Percentiles rank a stretch among this genome's conserved stretches.
phyloP scores from a whole-genome alignment of 1,140 invertebrate species.

The Heliothis subflexa region DNA sequence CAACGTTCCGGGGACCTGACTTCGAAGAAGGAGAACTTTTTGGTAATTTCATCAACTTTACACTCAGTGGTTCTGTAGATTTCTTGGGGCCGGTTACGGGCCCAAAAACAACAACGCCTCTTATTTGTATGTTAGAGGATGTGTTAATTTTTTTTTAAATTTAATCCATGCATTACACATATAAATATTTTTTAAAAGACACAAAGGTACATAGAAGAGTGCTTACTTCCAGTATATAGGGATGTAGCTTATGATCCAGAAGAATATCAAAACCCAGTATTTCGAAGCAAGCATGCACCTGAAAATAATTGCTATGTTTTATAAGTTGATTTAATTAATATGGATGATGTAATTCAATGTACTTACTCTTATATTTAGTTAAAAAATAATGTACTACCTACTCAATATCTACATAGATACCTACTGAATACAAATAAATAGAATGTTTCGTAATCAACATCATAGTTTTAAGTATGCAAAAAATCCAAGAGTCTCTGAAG shows the following conservation, averaged over 20 bases:
- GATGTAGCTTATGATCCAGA: constrained; percentile 94
- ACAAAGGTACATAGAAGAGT: neutral
- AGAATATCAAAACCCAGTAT: constrained; percentile 95
- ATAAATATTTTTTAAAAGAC: too few species aligned
- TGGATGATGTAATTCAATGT: too few species aligned
- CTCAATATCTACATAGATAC: too few species aligned
- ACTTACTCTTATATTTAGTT: neutral
- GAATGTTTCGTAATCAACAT: neutral
- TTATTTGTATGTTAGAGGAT: too few species aligned
- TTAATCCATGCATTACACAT: too few species aligned
- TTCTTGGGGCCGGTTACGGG: too few species aligned
- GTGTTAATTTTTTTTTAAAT: too few species aligned
- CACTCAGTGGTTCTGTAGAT: too few species aligned
- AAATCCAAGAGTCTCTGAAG: neutral
- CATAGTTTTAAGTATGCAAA: neutral
- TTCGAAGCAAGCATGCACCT: constrained; percentile 95
- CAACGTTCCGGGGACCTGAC: too few species aligned
- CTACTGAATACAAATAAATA: too few species aligned
- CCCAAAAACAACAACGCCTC: too few species aligned
- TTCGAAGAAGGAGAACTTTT: too few species aligned
- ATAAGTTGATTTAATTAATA: neutral
- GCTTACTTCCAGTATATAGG: constrained; percentile 93
- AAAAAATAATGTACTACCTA: neutral
- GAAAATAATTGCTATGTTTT: constrained; percentile 32
- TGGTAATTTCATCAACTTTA: neutral